A percentile compares a stretch with the other conserved stretches of the same genome.
These are phyloP conservation scores for Zygothrica quintamaculata DNA, from an alignment of 2,888 invertebrate species.

Conservation along the genomic window DNA sequence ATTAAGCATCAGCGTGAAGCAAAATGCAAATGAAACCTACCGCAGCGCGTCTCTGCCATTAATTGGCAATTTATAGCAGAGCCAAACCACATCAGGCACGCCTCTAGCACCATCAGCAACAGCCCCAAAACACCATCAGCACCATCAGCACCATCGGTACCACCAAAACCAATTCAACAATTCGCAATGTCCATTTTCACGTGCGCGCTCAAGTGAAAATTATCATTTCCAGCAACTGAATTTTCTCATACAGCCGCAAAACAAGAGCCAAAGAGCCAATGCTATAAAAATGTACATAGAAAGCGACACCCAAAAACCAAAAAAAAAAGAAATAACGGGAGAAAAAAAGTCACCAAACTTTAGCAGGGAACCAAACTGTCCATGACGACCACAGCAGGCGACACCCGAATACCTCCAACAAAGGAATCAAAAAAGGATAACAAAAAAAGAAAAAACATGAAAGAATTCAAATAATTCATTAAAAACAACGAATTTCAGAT, in stretches of 20 bases:
- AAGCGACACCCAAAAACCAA: constrained; percentile 44
- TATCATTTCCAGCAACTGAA: constrained; percentile 77
- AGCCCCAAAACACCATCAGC: constrained; percentile 12
- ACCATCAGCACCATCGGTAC: constrained; percentile 1
- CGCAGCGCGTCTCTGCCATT: constrained; percentile 62
- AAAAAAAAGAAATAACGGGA: constrained; percentile 18
- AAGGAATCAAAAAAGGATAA: constrained; percentile 3
- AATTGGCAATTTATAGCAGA: constrained; percentile 76
- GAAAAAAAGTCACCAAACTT: constrained; percentile 64
- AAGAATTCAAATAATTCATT: not conserved
- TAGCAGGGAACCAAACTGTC: constrained; percentile 64
- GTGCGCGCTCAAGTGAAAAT: constrained; percentile 78
- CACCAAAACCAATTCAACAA: constrained; percentile 1
- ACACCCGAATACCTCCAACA: constrained; percentile 33
- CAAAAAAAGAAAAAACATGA: constrained; percentile 20
- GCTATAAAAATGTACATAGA: constrained; percentile 68
- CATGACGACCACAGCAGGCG: constrained; percentile 61
- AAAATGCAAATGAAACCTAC: constrained; percentile 68
- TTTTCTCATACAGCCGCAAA: constrained; percentile 55
- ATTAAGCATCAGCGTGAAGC: constrained; percentile 41
- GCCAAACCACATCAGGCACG: constrained; percentile 43
- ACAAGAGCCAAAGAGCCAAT: constrained; percentile 63
- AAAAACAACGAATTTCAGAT: constrained; percentile 4
- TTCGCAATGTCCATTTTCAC: constrained; percentile 49
- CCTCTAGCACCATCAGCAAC: constrained; percentile 8